Conservation (phyloP, 1,140 invertebrate genomes). For the Heliconius himera region DNA sequence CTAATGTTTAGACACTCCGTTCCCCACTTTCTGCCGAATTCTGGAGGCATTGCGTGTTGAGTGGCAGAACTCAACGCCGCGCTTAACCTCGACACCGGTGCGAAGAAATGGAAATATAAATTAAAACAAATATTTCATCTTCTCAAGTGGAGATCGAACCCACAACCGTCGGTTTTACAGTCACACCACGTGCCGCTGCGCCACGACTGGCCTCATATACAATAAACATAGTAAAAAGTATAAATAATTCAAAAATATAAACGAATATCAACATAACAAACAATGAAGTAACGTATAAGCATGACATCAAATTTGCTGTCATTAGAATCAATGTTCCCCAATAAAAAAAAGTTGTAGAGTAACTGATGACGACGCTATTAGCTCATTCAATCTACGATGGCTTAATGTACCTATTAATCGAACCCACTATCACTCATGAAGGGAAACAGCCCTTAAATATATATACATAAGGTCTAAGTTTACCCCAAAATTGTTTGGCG, state of each 20-base stretch:
- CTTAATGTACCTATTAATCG: slow-evolving; percentile 30
- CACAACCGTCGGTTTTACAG: too few relatives aligned
- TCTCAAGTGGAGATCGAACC: too few relatives aligned
- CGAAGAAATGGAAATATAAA: too few relatives aligned
- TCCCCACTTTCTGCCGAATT: too few relatives aligned
- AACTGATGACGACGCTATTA: slow-evolving; percentile 31
- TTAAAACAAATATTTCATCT: too few relatives aligned
- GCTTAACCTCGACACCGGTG: too few relatives aligned
- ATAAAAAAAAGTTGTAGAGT: slow-evolving; percentile 23
- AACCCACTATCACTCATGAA: not conserved
- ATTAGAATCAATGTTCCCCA: not conserved
- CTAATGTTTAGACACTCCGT: too few relatives aligned
- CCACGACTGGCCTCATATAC: too few relatives aligned
- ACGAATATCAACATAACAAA: not conserved
- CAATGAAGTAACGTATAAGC: not conserved
- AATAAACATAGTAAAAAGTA: too few relatives aligned
- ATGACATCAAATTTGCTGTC: not conserved
- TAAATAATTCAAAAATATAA: not conserved
- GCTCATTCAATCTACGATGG: slow-evolving; percentile 35
- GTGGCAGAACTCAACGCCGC: too few relatives aligned
- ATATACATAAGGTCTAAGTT: not conserved
- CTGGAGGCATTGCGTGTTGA: too few relatives aligned
- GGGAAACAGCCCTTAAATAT: not conserved
- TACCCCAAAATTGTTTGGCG: not conserved
- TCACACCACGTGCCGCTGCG: too few relatives aligned